Evolutionary conservation across 2,113 vertebrate species (phyloP), one percentile per base, ranked within the genome.

Genomic region (Mesembrinibis cayennensis): DNA sequence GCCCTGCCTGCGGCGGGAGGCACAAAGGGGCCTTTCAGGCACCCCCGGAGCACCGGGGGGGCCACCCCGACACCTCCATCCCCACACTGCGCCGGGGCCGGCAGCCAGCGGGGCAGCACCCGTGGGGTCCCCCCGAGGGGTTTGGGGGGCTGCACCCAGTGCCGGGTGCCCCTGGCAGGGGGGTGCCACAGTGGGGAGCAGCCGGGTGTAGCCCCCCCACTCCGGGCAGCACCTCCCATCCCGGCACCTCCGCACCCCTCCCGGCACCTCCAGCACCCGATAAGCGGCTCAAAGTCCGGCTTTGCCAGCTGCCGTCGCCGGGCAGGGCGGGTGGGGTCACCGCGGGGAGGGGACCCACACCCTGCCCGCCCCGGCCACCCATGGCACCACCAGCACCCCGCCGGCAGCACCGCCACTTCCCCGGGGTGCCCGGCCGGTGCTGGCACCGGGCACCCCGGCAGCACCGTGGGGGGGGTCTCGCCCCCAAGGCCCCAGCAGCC

Each of bases 261-360:
- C 45, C 32, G 11, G 63, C 66, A 49, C 73, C 32, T 58, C 76
- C 11, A 2, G 11, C n/a, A 17, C 61, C 36, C 0, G 96, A 96
- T 97, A 97, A 96, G 58, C 0, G 0, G 95, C 86, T 97, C 95
- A 96, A 97, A 97, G 96, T 97, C 93, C 90, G 0, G 44, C 34
- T 55, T 56, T 62, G 72, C 76, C 82, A 80, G 40, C 80, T 90
- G 93, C 44, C 5, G 1, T 40, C 53, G 44, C 23, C 0, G 2
- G 49, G 82, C 58, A 25, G 18, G n/a, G 38, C 0, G 0, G 40
- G 42, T 25, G 63, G 55, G 38, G 87, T 22, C 69, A 50, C 14
- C 0, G 1, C 0, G 10, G 62, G 82, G 52, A 90, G 77, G 55
- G 32, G 11, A 55, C 58, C 34, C 4, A 1, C 67, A 18, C 22